Percentiles rank a stretch among this genome's conserved stretches.
Conservation (phyloP, 2,888 invertebrate species). For the Mimas tiliae region DNA sequence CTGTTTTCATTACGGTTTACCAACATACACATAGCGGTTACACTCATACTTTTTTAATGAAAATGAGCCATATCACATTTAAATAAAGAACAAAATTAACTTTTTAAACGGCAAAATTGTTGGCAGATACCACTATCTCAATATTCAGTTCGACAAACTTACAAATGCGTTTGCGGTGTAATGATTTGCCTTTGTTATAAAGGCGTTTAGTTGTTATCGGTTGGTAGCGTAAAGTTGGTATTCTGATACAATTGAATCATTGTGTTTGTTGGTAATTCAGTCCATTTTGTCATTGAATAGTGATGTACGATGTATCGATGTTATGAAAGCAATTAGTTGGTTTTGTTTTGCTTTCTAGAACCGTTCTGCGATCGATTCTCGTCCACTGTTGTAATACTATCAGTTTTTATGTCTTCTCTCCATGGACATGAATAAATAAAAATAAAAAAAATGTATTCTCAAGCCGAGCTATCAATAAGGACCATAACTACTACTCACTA, state of each 20-base stretch:
- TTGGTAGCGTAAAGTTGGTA: slow-evolving; percentile 35
- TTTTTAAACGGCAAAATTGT: slow-evolving; percentile 21
- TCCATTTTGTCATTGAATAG: slow-evolving; percentile 32
- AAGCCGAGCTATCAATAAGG: no score
- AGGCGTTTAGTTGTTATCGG: slow-evolving; percentile 26
- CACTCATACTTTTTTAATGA: slow-evolving; percentile 26
- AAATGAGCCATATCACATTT: slow-evolving; percentile 13
- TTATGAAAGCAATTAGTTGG: not conserved
- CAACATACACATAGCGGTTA: slow-evolving; percentile 33
- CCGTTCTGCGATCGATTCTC: not conserved
- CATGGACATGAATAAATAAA: no score
- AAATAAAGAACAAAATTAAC: slow-evolving; percentile 33
- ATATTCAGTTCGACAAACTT: slow-evolving; percentile 44
- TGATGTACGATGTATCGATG: slow-evolving; percentile 1
- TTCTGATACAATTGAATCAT: slow-evolving; percentile 39
- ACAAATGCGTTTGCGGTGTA: slow-evolving; percentile 32
- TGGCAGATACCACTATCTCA: slow-evolving; percentile 30
- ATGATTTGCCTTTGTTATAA: slow-evolving; percentile 33
- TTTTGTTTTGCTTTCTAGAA: not conserved
- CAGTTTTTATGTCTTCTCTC: no score
- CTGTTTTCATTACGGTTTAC: slow-evolving; percentile 43
- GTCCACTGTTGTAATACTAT: no score
- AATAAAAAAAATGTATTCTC: no score
- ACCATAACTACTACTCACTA: no score
- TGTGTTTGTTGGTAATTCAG: slow-evolving; percentile 32